A percentile compares a stretch with the other conserved stretches of the same genome.
These are phyloP conservation scores for Heliconius himera DNA, from an alignment of 1,140 invertebrate species.

Conservation along the genomic window DNA sequence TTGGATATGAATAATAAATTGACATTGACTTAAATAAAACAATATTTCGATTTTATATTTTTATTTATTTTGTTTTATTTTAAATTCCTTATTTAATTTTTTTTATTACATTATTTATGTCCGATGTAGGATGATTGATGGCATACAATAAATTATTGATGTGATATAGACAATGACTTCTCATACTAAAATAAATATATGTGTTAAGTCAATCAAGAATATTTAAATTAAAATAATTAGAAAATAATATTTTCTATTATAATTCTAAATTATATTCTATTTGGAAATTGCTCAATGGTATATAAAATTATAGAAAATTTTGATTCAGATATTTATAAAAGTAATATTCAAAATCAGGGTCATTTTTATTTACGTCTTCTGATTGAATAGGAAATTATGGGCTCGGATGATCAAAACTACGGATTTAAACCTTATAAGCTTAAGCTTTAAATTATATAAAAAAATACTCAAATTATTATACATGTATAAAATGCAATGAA, in stretches of 20 bases:
- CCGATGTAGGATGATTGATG: constrained; percentile 31
- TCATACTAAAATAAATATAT: not conserved
- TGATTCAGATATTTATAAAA: no score
- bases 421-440: constrained; percentile 34
- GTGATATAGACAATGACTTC: not conserved
- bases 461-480: not conserved
- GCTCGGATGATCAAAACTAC: constrained; percentile 26
- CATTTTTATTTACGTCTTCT: no score
- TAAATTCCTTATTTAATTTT: constrained; percentile 12
- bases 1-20: no score
- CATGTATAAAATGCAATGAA: no score
- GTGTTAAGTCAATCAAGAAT: not conserved
- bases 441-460: constrained; percentile 9
- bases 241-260: constrained; percentile 12
- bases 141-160: not conserved
- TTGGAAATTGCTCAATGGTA: no score
- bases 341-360: no score
- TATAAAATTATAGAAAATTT: no score
- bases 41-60: constrained; percentile 21
- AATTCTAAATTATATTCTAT: constrained; percentile 30
- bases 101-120: constrained; percentile 14
- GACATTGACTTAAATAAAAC: not conserved
- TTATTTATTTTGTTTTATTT: constrained; percentile 36
- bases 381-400: not conserved
- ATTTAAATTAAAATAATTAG: not conserved